Evolutionary conservation across 2,797 vertebrate species (phyloP), one percentile per base, ranked within the genome.

Genomic region (Sebastes diploproa): DNA sequence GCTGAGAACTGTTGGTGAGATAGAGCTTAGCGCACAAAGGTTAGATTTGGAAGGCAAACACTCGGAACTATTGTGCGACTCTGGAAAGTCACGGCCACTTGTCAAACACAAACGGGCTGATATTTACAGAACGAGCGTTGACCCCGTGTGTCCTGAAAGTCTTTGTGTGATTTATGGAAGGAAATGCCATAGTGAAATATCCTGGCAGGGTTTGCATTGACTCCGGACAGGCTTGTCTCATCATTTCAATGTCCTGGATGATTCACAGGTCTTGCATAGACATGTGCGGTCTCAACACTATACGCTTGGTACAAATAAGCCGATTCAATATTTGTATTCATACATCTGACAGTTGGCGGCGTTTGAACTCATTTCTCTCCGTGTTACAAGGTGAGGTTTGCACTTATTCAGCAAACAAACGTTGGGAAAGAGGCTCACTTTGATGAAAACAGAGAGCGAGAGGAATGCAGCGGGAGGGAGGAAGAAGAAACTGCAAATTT

Each of bases 21-120:
- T 93, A 93, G 90, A 91, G 91, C 82, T 92, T 89, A 87, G 83
- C 13, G 75, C 91, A 94, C 91, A 94, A 94, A 94, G 91, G 89
- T 91, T 91, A 93, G 93, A 94, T 93, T 92, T 94, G 89, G 77
- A 94, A 92, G 86, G 89, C 87, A 95, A 95, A 95, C 93, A 95
- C 86, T 75, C 75, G 2, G 69, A 84, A 84, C 90, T 85, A 94
- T 95, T 94, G 93, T 94, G 86, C 4, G 82, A 78, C 80, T 90
- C 76, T 86, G 87, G 78, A 92, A 93, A 94, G 92, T 94, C 93
- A 94, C 83, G 83, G 93, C 86, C 91, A 91, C 91, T 93, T 94
- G 89, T 91, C 88, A 92, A 94, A 94, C 71, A 95, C 87, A 94
- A 93, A 89, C 9, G 74, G 25, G 25, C 50, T 82, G 83, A 78